Percentiles rank a stretch among this genome's conserved stretches.
phyloP scores from a whole-genome alignment of 2,888 invertebrate genomes.

The Drosophila quinaria region DNA sequence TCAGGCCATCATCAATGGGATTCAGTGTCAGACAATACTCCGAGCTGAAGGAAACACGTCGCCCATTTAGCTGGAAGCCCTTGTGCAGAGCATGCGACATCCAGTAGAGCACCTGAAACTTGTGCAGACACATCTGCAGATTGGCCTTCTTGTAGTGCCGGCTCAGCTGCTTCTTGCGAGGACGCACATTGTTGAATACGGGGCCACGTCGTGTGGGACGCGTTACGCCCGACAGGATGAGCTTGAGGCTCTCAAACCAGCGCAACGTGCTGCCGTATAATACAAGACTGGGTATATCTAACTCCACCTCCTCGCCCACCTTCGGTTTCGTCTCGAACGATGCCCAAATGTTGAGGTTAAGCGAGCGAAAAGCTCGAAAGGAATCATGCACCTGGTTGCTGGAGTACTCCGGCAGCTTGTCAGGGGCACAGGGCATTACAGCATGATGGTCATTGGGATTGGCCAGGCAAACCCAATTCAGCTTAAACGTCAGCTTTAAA shows the following conservation, averaged over 20 bases:
- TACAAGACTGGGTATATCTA: constrained; percentile 90
- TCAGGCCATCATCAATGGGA: constrained; percentile 92
- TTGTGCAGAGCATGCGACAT: constrained; percentile 98
- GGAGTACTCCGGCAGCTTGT: constrained; percentile 98
- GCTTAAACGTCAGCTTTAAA: constrained; percentile 92
- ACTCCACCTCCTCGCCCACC: constrained; percentile 86
- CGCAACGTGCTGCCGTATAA: constrained; percentile 96
- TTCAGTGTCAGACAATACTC: constrained; percentile 91
- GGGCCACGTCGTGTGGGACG: constrained; percentile 96
- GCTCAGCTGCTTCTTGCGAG: constrained; percentile 95
- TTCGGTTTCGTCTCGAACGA: constrained; percentile 91
- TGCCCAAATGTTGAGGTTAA: constrained; percentile 92
- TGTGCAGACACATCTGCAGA: constrained; percentile 94
- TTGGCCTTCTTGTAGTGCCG: constrained; percentile 96
- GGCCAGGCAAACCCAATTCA: constrained; percentile 96
- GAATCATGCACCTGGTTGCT: constrained; percentile 98
- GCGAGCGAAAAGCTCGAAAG: constrained; percentile 96
- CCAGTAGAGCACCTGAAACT: constrained; percentile 94
- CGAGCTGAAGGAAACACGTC: constrained; percentile 92
- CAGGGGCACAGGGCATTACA: constrained; percentile 97
- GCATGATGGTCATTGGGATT: constrained; percentile 98
- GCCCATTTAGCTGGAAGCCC: constrained; percentile 94
- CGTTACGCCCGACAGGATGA: constrained; percentile 96
- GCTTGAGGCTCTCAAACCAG: constrained; percentile 98
- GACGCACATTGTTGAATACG: constrained; percentile 93